Conservation (phyloP, 2,888 invertebrate genomes). For the Drosophila koepferae region DNA sequence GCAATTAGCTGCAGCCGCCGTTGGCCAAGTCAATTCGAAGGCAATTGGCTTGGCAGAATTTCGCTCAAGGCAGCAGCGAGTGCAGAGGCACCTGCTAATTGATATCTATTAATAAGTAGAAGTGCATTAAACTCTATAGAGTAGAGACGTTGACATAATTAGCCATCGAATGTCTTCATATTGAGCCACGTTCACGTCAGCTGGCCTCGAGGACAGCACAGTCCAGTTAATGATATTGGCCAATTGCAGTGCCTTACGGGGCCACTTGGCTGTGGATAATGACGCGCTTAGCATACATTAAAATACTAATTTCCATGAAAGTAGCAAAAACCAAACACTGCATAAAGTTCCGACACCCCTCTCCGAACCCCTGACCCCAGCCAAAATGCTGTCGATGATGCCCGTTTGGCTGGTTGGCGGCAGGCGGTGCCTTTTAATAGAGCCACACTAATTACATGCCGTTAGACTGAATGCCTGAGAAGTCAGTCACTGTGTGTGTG, state of each 20-base stretch:
- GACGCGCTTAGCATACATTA: conserved; percentile 80
- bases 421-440: conserved; percentile 80
- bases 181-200: conserved; percentile 34
- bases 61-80: conserved; percentile 22
- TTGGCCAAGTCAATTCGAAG: conserved; percentile 50
- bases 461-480: conserved; percentile 73
- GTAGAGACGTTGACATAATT: conserved; percentile 26
- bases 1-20: neutral
- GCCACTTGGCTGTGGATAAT: conserved; percentile 69
- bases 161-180: conserved; percentile 39
- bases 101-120: conserved; percentile 67
- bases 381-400: conserved; percentile 8
- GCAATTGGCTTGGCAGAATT: conserved; percentile 48
- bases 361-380: neutral
- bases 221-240: conserved; percentile 47
- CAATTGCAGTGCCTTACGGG: conserved; percentile 60
- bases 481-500: conserved; percentile 38
- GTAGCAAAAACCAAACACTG: conserved; percentile 52
- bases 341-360: neutral
- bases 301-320: conserved; percentile 79
- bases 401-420: conserved; percentile 30
- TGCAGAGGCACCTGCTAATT: conserved; percentile 66
- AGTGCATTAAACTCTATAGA: conserved; percentile 41
- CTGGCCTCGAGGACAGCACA: neutral
- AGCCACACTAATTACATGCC: conserved; percentile 81